Base-by-base conservation (phyloP, 2,113 vertebrate species). In the Rhynchomys soricoides region DNA sequence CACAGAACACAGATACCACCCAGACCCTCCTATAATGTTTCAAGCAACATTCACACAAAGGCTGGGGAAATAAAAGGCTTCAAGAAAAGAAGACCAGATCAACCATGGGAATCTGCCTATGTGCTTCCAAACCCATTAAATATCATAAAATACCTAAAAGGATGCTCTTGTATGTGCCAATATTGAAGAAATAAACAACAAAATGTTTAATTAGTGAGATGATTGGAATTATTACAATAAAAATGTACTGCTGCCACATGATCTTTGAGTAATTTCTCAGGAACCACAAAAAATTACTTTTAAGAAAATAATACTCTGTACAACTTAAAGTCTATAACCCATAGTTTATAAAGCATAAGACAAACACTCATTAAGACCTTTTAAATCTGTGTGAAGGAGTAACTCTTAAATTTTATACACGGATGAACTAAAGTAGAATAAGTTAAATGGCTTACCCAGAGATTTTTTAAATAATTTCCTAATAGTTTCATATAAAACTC, bases 221-320 rank as follows among this genome's bases (percentile, higher is more conserved):
- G 92, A 73, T 45, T 92, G 29, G 79, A 91, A 81, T 95, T 95
- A 75, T 62, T 93, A 89, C 31, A 96, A 57, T 83, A 89, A 95
- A 97, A 95, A 95, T n/a, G 52, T 82, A 75, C 1, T 68, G 40
- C 75, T 90, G 34, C 21, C 31, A 94, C 7, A 59, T 83, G 78
- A 75, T 40, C 73, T 45, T 26, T 52, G 55, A 95, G 50, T 95
- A 94, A 93, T 96, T 96, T 87, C 91, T 95, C 0, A 95, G 95
- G 62, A 95, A 89, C 70, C 89, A 89, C 13, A 34, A 0, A 78
- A 43, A 59, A 40, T 43, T 8, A 86, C 37, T 52, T 55, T 8
- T 45, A 95, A 77, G 48, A 59, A 96, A 95, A 68, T 40, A 94
- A 59, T 48, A 86, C 8, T 79, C 21, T 68, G 15, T 34, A 64